phyloP scores from a whole-genome alignment of 2,888 invertebrate genomes.

The Beris chalybata region DNA sequence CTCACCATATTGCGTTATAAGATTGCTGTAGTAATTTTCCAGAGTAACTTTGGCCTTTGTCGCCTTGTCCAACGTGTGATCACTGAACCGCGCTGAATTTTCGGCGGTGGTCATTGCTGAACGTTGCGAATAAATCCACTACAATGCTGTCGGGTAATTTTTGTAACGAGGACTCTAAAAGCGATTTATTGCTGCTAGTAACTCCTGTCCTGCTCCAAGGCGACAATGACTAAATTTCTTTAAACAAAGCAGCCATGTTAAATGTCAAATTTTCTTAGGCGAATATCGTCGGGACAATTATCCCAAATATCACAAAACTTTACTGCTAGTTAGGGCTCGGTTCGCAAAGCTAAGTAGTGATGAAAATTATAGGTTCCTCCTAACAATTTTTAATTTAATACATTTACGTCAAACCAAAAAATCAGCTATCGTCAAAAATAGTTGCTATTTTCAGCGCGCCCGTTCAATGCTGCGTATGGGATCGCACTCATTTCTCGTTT shows the following conservation, averaged over 20 bases:
- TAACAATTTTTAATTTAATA: background rate
- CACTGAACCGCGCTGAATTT: conserved; percentile 88
- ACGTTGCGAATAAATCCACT: background rate
- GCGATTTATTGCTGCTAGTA: conserved; percentile 2
- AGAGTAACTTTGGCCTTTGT: conserved; percentile 98
- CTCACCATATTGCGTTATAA: conserved; percentile 96
- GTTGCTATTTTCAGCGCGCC: too few relatives aligned
- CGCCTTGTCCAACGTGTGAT: conserved; percentile 97
- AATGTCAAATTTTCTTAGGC: conserved; percentile 11
- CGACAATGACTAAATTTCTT: conserved; percentile 27
- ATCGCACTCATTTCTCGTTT: too few relatives aligned
- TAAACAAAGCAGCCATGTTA: conserved; percentile 30
- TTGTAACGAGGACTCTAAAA: background rate
- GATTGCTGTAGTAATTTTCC: conserved; percentile 99
- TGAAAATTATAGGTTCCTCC: conserved; percentile 1
- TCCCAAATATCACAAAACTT: too few relatives aligned
- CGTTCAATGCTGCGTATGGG: too few relatives aligned
- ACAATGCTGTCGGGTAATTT: too few relatives aligned
- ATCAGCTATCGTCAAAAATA: conserved; percentile 19
- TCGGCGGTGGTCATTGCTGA: conserved; percentile 73
- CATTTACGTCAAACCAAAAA: conserved; percentile 32
- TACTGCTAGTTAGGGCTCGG: background rate
- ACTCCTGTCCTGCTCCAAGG: conserved; percentile 13
- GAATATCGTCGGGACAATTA: too few relatives aligned
- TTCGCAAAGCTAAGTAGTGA: background rate